These are phyloP conservation scores for Astyanax mexicanus DNA, from an alignment of 2,797 vertebrate species.

Conservation along the genomic window DNA sequence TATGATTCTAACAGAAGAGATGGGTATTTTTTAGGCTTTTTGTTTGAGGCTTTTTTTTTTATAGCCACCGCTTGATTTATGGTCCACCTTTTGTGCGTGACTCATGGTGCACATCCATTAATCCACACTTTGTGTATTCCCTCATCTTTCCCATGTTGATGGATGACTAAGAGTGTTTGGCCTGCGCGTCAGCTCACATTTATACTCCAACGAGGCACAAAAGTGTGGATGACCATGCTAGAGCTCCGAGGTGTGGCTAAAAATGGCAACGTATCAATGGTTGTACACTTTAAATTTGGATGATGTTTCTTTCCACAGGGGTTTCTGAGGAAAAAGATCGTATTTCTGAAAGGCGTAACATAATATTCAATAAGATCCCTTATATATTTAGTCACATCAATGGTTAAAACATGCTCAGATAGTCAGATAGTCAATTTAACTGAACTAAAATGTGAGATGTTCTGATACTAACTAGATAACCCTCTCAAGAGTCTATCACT, in stretches of 20 bases:
- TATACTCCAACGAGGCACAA: background rate
- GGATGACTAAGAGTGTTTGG: conserved; percentile 1
- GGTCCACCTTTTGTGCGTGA: background rate
- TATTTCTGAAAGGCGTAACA: too few species aligned
- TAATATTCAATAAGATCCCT: too few species aligned
- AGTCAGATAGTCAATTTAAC: too few species aligned
- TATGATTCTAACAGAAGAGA: background rate
- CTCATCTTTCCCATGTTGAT: background rate
- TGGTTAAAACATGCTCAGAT: too few species aligned
- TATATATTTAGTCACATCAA: too few species aligned
- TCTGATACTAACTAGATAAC: too few species aligned
- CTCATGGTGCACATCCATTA: background rate
- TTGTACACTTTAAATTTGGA: background rate
- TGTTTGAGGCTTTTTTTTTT: background rate
- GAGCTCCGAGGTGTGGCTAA: background rate
- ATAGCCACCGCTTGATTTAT: background rate
- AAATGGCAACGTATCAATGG: background rate
- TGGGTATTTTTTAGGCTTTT: background rate
- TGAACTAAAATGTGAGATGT: too few species aligned
- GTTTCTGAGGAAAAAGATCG: too few species aligned
- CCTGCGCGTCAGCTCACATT: background rate
- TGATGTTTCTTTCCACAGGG: background rate
- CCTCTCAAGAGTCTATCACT: too few species aligned
- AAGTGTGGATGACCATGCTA: background rate
- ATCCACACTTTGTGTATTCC: background rate